Evolutionary conservation across 37 sponge, comb jelly and placozoan species (phyloP), one percentile per base, ranked within the genome.

Genomic region (Hormiphora californensis): DNA sequence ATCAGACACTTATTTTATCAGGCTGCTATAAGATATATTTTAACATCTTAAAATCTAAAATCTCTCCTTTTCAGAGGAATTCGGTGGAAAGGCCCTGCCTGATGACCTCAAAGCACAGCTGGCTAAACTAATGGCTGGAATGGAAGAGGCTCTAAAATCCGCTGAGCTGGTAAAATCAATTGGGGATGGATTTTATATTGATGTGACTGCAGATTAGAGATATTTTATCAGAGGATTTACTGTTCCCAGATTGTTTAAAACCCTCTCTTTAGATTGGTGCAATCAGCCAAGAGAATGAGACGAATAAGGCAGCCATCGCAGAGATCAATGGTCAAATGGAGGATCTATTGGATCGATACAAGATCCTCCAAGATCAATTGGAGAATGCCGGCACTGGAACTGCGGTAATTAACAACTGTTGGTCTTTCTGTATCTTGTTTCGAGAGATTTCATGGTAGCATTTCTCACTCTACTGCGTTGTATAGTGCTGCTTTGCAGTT

Each of bases 241-340:
- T 49, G 9, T 9, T 9, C 9, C 9, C 12, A 17, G 53, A 49
- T 49, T 15, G 9, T 49, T 17, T 49, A 9, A 49, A 17, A 17
- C 9, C 53, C 53, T 17, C 61, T 57, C n/a, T 15, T 5, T 46
- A 73, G 81, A 73, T 73, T 3, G 35, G 81, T 19, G 35, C 0
- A 11, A 33, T 73, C 5, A 73, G 46, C 81, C 81, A 73, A 40
- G 81, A 73, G 23, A 73, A 73, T 46, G 81, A 73, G 35, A 73
- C 81, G 38, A 73, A 73, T 46, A 73, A 73, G 23, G 81, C 81
- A 22, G 41, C 81, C 8, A 65, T 91, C 15, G 89, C 90, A 25
- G 88, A 55, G 46, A 85, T 90, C 28, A 81, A 78, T n/a, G 88
- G 86, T n/a, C 54, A 90, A 69, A 54, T 69, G 22, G 90, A 90